phyloP scores from a whole-genome alignment of 2,113 vertebrate species.

The Scomber colias region DNA sequence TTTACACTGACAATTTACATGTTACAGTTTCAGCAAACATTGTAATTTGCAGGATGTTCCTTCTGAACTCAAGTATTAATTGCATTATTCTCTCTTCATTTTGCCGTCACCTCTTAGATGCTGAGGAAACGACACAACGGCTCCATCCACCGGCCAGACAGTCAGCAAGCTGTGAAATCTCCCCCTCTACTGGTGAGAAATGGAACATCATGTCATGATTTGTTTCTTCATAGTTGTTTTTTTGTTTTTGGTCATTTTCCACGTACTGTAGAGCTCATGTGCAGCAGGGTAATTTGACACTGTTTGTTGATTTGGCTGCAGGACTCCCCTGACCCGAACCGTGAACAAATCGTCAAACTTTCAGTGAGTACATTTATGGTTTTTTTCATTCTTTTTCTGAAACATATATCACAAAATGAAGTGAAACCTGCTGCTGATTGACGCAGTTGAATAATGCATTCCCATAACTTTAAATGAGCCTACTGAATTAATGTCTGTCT shows the following conservation, averaged over 20 bases:
- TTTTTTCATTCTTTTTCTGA: background rate
- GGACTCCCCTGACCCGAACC: constrained; percentile 93
- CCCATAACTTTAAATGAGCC: background rate
- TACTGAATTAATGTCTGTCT: background rate
- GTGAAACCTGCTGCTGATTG: background rate
- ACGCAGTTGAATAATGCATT: background rate
- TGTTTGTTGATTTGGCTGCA: constrained; percentile 60
- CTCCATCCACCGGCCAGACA: constrained; percentile 90
- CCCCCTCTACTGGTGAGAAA: constrained; percentile 93
- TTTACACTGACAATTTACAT: background rate
- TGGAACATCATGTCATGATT: background rate
- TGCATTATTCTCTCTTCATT: background rate
- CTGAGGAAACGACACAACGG: constrained; percentile 90
- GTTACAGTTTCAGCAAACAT: background rate
- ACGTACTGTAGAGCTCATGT: background rate
- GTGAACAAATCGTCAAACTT: constrained; percentile 94
- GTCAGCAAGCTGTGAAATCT: constrained; percentile 96
- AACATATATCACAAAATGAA: background rate
- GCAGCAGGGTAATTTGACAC: background rate
- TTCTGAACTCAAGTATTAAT: too few relatives aligned
- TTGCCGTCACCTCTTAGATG: constrained; percentile 83
- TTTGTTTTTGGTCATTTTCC: too few relatives aligned
- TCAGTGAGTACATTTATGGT: constrained; percentile 88
- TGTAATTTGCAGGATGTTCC: background rate
- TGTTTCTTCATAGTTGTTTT: too few relatives aligned